phyloP scores from a whole-genome alignment of 2,888 invertebrate genomes.

The Globia sparganii region DNA sequence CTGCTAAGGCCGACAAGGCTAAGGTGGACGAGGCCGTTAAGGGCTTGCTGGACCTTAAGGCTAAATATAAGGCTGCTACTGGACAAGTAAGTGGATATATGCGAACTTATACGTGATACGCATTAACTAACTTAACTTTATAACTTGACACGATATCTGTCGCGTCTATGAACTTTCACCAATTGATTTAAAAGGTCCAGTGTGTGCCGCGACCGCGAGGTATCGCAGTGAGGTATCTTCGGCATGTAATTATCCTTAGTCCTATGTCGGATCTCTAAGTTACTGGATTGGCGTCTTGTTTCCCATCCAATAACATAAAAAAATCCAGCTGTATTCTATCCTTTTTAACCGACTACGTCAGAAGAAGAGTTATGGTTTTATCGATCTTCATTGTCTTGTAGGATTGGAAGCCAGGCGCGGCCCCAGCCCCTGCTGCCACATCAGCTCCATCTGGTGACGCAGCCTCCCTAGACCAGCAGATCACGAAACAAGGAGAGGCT shows the following conservation, averaged over 20 bases:
- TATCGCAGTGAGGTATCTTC: no score
- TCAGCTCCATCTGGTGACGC: slow-evolving; percentile 42
- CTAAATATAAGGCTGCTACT: slow-evolving; percentile 92
- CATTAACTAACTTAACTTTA: no score
- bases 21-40: slow-evolving; percentile 87
- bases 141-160: no score
- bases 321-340: background rate
- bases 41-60: slow-evolving; percentile 92
- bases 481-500: slow-evolving; percentile 72
- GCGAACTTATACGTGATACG: background rate
- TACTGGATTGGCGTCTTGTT: background rate
- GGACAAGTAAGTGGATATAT: slow-evolving; percentile 73
- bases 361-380: background rate
- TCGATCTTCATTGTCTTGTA: slow-evolving; percentile 32
- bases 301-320: background rate
- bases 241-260: no score
- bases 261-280: background rate
- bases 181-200: no score
- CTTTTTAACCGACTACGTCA: background rate
- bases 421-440: slow-evolving; percentile 35
- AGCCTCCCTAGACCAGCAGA: slow-evolving; percentile 71
- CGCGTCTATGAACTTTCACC: no score
- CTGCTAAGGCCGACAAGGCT: slow-evolving; percentile 92
- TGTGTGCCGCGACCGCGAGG: no score
- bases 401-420: slow-evolving; percentile 65